These are phyloP conservation scores for Sinodicranocentrus sp. DNA, from an alignment of 2,888 invertebrate species.

Conservation along the genomic window DNA sequence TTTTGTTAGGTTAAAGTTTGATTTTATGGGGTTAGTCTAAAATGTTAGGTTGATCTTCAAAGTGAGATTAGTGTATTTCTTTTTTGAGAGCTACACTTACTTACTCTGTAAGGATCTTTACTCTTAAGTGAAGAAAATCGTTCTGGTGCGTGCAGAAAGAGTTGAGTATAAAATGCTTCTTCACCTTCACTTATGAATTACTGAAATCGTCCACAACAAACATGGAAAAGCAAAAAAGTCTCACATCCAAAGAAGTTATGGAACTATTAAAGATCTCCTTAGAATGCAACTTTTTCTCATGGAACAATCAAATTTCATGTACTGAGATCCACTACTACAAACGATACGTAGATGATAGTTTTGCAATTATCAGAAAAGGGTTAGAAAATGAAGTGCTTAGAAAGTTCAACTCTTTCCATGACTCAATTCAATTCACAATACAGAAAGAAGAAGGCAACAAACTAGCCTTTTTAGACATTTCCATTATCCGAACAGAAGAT, in stretches of 20 bases:
- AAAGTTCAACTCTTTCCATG: conserved; percentile 31
- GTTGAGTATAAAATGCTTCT: too few species aligned
- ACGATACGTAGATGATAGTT: conserved; percentile 54
- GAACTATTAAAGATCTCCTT: neutral
- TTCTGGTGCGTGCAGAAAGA: too few species aligned
- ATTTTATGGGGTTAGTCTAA: too few species aligned
- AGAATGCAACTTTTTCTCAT: neutral
- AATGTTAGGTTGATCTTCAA: too few species aligned
- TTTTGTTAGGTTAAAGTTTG: too few species aligned
- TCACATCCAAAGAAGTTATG: neutral
- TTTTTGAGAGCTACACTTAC: too few species aligned
- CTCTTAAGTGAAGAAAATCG: too few species aligned
- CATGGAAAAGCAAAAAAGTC: conserved; percentile 3
- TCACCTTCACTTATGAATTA: too few species aligned
- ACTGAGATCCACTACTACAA: conserved; percentile 23
- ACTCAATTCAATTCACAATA: conserved; percentile 38
- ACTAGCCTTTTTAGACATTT: conserved; percentile 42
- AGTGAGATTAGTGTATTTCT: too few species aligned
- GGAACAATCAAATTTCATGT: neutral
- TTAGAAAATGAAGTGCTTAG: neutral
- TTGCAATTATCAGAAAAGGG: conserved; percentile 2
- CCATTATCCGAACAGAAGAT: conserved; percentile 1
- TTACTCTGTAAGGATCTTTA: too few species aligned
- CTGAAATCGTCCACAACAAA: too few species aligned
- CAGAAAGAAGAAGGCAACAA: neutral